Percentiles rank a stretch among this genome's conserved stretches.
These are phyloP conservation scores for Suillia variegata DNA, from an alignment of 2,888 invertebrate genomes.

Conservation along the genomic window DNA sequence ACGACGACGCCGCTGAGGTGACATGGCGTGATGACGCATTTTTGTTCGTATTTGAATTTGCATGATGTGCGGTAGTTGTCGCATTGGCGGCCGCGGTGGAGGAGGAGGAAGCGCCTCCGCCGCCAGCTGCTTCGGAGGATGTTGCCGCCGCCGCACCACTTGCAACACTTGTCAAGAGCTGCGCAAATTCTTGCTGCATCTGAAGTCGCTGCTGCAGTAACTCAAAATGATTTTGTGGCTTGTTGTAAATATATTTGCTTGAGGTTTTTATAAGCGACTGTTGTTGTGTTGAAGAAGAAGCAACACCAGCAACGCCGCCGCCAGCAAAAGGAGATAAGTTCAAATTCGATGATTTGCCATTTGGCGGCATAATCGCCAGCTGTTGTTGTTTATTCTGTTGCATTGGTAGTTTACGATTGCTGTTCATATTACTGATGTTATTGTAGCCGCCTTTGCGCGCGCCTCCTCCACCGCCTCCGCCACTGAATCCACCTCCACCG, in stretches of 20 bases:
- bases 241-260: constrained; percentile 53
- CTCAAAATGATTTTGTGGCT: constrained; percentile 53
- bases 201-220: constrained; percentile 52
- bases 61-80: too few relatives aligned
- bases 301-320: constrained; percentile 24
- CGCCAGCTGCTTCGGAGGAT: constrained; percentile 14
- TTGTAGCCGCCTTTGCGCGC: constrained; percentile 13
- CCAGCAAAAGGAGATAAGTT: constrained; percentile 20
- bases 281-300: constrained; percentile 20
- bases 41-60: constrained; percentile 27
- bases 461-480: constrained; percentile 11
- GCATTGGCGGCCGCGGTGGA: constrained; percentile 11
- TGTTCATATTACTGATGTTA: constrained; percentile 24
- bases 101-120: too few relatives aligned
- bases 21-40: constrained; percentile 26
- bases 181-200: constrained; percentile 53
- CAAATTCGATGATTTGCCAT: not conserved
- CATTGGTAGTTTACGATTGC: not conserved
- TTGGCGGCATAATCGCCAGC: not conserved
- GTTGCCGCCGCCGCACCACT: constrained; percentile 26
- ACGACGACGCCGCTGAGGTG: constrained; percentile 1
- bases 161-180: constrained; percentile 50
- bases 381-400: not conserved
- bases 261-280: constrained; percentile 45
- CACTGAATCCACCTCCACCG: not conserved